phyloP scores from a whole-genome alignment of 2,888 invertebrate genomes.

The Apamea anceps region DNA sequence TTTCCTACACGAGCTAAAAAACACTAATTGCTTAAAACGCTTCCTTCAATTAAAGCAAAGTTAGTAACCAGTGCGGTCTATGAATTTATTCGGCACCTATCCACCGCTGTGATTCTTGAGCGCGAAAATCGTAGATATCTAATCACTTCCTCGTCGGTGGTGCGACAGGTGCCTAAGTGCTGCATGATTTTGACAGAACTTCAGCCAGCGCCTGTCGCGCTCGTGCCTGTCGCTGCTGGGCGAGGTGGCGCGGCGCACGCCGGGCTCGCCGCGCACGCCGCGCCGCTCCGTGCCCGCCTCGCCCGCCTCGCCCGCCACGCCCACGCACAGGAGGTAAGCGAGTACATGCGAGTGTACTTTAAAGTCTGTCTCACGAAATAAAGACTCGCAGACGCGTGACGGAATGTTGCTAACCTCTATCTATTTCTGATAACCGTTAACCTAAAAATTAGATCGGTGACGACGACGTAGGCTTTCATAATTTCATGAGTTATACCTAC shows the following conservation, averaged over 20 bases:
- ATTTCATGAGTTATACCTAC: not conserved
- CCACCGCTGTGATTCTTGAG: not conserved
- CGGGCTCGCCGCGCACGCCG: slow-evolving; percentile 68
- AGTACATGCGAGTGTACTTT: not conserved
- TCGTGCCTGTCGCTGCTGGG: slow-evolving; percentile 86
- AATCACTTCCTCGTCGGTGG: no score
- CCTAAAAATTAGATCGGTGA: not conserved
- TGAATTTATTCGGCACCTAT: no score
- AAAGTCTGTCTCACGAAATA: not conserved
- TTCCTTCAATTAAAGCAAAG: not conserved
- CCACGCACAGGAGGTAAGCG: slow-evolving; percentile 75
- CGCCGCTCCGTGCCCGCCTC: slow-evolving; percentile 72
- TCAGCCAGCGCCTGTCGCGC: slow-evolving; percentile 87
- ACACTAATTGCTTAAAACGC: not conserved
- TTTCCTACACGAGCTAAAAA: no score
- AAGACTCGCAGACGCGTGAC: no score
- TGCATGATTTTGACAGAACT: slow-evolving; percentile 79
- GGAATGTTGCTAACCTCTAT: not conserved
- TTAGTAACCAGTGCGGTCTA: not conserved
- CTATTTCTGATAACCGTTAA: not conserved
- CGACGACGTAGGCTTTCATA: not conserved
- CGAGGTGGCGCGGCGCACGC: slow-evolving; percentile 84
- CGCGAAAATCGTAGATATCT: not conserved
- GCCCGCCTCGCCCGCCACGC: slow-evolving; percentile 76
- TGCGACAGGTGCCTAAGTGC: not conserved